Conservation (phyloP, 2,113 vertebrate species). For the Uria aalge region DNA sequence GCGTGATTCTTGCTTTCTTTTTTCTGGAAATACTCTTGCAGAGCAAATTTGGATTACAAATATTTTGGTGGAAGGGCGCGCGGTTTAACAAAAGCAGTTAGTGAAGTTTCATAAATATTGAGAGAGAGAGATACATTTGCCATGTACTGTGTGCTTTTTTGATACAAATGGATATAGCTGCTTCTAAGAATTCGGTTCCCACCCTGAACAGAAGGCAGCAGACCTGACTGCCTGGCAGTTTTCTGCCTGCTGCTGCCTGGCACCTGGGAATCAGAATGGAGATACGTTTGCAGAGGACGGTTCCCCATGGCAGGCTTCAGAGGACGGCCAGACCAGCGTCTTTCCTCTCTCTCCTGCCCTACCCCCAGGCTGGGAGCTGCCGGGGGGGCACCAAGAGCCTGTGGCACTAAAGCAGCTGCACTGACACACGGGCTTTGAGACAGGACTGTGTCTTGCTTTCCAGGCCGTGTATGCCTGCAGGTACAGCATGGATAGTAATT, state of each 20-base stretch:
- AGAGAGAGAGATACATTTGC: neutral
- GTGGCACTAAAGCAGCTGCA: neutral
- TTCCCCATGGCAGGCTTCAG: neutral
- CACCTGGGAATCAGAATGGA: neutral
- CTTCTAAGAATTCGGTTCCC: neutral
- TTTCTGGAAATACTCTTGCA: neutral
- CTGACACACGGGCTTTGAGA: neutral
- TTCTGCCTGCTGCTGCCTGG: neutral
- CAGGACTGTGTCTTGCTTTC: neutral
- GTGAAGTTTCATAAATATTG: neutral
- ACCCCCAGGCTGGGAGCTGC: neutral
- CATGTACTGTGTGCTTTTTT: neutral
- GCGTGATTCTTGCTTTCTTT: neutral
- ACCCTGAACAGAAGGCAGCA: neutral
- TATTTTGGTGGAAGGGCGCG: neutral
- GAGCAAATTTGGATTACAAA: neutral
- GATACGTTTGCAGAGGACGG: neutral
- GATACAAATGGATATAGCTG: neutral
- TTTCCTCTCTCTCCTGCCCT: neutral
- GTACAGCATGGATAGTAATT: neutral
- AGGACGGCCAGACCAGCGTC: neutral
- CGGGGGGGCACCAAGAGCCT: fast-evolving
- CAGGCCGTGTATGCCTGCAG: neutral
- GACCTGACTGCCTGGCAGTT: neutral
- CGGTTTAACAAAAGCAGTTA: neutral